Conservation (phyloP, 2,888 invertebrate genomes). For the Abrostola triplasia region DNA sequence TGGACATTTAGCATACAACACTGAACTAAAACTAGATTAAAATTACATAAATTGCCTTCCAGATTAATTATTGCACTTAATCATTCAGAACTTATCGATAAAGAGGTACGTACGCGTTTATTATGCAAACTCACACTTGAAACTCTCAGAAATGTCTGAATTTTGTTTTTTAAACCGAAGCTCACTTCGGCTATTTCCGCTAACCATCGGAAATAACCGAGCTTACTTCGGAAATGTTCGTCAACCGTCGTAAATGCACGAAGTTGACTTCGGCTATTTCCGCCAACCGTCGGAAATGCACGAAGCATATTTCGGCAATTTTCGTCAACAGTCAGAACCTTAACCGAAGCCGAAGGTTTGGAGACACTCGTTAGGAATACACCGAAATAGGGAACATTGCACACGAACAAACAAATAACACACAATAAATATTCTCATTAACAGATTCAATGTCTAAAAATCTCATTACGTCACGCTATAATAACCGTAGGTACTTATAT, state of each 20-base stretch:
- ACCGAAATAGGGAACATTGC: not conserved
- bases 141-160: slow-evolving; percentile 7
- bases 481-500: not conserved
- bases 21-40: too few relatives aligned
- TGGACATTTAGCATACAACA: too few relatives aligned
- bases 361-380: not conserved
- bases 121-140: slow-evolving; percentile 32
- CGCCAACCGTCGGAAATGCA: not conserved
- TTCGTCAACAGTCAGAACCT: not conserved
- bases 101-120: slow-evolving; percentile 44
- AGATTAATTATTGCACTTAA: slow-evolving; percentile 24
- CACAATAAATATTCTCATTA: slow-evolving; percentile 1
- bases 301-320: not conserved
- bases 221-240: not conserved
- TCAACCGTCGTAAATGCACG: not conserved
- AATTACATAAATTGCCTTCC: not conserved
- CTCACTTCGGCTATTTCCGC: not conserved
- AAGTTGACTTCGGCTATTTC: not conserved
- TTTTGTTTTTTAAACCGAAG: not conserved
- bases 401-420: not conserved
- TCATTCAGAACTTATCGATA: slow-evolving; percentile 20
- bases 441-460: slow-evolving; percentile 3
- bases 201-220: not conserved
- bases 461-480: not conserved
- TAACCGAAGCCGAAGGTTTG: not conserved